Conservation (phyloP, 2,888 invertebrate genomes). For the Adela reaumurella region DNA sequence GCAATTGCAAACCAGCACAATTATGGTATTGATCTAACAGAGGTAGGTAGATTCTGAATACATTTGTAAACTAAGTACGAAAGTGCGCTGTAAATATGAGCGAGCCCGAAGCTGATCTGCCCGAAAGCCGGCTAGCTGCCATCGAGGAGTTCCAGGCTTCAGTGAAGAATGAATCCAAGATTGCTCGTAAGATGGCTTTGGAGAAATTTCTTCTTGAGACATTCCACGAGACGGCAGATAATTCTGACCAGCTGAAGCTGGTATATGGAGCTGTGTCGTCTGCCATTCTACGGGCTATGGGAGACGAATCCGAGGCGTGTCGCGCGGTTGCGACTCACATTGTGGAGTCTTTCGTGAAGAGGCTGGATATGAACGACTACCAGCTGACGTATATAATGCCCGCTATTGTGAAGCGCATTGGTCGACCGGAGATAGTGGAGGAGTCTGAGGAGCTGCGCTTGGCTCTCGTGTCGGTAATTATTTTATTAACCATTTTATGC, state of each 20-base stretch:
- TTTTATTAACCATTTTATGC: too few relatives aligned
- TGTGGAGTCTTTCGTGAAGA: conserved; percentile 51
- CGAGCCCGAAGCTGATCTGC: too few relatives aligned
- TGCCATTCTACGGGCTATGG: conserved; percentile 37
- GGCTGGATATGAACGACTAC: conserved; percentile 64
- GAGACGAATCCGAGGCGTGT: conserved; percentile 62
- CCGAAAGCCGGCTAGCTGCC: conserved; percentile 11
- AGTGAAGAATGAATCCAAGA: conserved; percentile 60
- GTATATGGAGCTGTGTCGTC: conserved; percentile 38
- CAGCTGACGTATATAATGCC: conserved; percentile 74
- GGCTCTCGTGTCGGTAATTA: too few relatives aligned
- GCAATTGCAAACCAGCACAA: too few relatives aligned
- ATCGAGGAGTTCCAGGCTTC: conserved; percentile 32
- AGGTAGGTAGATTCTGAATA: too few relatives aligned
- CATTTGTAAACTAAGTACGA: too few relatives aligned
- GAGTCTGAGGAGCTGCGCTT: conserved; percentile 78
- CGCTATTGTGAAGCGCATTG: conserved; percentile 71
- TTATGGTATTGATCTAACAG: too few relatives aligned
- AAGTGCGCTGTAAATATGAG: too few relatives aligned
- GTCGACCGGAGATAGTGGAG: conserved; percentile 67
- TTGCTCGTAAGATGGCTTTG: conserved; percentile 52
- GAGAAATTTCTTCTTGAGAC: conserved; percentile 50
- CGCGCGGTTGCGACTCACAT: conserved; percentile 57
- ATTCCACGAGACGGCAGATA: conserved; percentile 31
- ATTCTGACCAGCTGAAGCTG: conserved; percentile 29